A percentile compares a stretch with the other conserved stretches of the same genome.
phyloP scores from a whole-genome alignment of 2,113 vertebrate species.

The Perca schrenkii region DNA sequence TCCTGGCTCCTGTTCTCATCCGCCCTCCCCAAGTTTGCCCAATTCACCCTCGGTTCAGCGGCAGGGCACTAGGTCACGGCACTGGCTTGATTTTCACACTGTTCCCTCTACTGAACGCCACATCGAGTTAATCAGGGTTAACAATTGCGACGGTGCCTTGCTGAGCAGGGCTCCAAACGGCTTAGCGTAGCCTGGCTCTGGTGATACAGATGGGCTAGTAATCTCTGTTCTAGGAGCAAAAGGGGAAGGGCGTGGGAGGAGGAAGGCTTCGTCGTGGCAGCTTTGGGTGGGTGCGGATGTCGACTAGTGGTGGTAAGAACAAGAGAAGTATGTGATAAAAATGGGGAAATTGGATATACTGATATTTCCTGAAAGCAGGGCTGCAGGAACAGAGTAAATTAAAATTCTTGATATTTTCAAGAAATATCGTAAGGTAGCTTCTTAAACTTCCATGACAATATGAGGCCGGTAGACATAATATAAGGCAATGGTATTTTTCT shows the following conservation, averaged over 20 bases:
- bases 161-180: conserved; percentile 78
- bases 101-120: conserved; percentile 76
- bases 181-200: conserved; percentile 73
- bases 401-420: background rate
- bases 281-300: background rate
- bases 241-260: conserved; percentile 41
- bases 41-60: conserved; percentile 76
- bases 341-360: background rate
- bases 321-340: conserved; percentile 6
- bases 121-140: conserved; percentile 88
- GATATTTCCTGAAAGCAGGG: background rate
- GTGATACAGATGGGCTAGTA: conserved; percentile 82
- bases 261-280: background rate
- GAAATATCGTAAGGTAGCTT: background rate
- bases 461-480: background rate
- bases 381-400: background rate
- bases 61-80: conserved; percentile 82
- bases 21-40: conserved; percentile 64
- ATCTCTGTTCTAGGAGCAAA: conserved; percentile 66
- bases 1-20: conserved; percentile 33
- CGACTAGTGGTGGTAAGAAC: background rate
- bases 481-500: background rate
- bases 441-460: background rate
- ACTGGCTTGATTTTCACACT: conserved; percentile 84
- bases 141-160: conserved; percentile 78